phyloP scores from a whole-genome alignment of 2,888 invertebrate genomes.

The Lithophane ornitopus region DNA sequence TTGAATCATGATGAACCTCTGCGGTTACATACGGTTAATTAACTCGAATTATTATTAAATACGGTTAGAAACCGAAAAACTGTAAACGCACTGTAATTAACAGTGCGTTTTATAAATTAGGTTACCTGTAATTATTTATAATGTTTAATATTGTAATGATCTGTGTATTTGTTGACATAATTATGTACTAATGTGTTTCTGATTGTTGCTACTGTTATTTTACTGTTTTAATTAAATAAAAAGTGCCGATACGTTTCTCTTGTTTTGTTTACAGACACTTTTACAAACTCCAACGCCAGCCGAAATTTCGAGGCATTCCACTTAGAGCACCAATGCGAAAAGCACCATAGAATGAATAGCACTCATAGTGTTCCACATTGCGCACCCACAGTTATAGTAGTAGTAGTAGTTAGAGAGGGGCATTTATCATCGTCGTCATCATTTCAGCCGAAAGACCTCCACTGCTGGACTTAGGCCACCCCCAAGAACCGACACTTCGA shows the following conservation, averaged over 20 bases:
- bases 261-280: neutral
- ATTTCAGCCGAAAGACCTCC: too few species aligned
- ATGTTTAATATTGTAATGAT: neutral
- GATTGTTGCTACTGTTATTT: too few species aligned
- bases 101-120: neutral
- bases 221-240: neutral
- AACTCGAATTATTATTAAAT: slow-evolving; percentile 26
- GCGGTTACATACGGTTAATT: slow-evolving; percentile 38
- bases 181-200: neutral
- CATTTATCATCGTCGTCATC: too few species aligned
- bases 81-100: too few species aligned
- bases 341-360: neutral
- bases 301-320: neutral
- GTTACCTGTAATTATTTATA: neutral
- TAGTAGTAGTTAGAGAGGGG: neutral
- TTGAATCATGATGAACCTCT: slow-evolving; percentile 33
- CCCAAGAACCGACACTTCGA: too few species aligned
- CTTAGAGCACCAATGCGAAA: neutral
- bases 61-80: too few species aligned
- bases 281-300: neutral
- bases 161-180: neutral
- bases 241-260: neutral
- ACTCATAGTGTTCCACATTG: neutral
- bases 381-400: neutral
- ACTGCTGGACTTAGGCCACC: too few species aligned